Conservation (phyloP, 2,113 vertebrate genomes). For the Motacilla tschutschensis region DNA sequence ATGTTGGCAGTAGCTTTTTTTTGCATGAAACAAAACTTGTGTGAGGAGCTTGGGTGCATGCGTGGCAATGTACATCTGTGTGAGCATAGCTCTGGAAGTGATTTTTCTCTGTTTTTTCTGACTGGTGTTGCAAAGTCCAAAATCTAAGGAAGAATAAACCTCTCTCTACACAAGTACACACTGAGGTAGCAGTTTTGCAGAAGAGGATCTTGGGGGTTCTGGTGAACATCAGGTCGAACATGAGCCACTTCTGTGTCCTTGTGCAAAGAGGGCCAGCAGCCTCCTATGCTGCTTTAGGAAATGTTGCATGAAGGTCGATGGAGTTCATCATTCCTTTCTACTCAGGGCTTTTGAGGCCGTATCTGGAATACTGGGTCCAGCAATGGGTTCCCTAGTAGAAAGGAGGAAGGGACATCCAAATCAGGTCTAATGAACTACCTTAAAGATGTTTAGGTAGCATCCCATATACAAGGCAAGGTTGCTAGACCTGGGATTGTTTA, state of each 20-base stretch:
- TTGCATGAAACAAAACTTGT: neutral
- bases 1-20: neutral
- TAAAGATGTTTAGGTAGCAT: neutral
- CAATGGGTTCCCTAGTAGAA: neutral
- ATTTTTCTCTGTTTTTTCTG: neutral
- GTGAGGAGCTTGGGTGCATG: neutral
- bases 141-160: neutral
- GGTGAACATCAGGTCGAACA: neutral
- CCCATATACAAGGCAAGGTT: neutral
- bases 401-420: neutral
- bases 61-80: neutral
- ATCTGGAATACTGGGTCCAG: neutral
- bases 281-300: neutral
- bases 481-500: neutral
- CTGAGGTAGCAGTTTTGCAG: neutral
- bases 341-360: accelerated
- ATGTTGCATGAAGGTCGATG: neutral
- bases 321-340: neutral
- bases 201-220: neutral
- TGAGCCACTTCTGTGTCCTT: neutral
- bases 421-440: accelerated
- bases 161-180: neutral
- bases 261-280: neutral
- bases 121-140: neutral
- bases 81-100: neutral